These are phyloP conservation scores for Germaria angustata DNA, from an alignment of 2,888 invertebrate genomes.

Conservation along the genomic window DNA sequence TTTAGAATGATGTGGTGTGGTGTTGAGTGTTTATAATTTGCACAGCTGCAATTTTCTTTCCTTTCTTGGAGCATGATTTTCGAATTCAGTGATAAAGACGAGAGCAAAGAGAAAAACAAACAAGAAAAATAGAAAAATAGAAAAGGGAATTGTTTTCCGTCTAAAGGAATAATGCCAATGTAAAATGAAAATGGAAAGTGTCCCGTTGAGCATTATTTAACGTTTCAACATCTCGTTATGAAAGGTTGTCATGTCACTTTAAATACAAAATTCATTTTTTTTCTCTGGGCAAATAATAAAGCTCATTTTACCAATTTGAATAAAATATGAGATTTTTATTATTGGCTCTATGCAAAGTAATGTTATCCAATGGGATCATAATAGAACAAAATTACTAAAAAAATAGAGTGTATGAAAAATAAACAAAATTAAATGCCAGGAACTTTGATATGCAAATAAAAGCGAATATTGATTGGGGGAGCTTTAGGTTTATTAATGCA, in stretches of 20 bases:
- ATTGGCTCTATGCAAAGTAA: conserved; percentile 68
- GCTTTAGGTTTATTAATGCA: not conserved
- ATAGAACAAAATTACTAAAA: conserved; percentile 21
- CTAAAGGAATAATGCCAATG: conserved; percentile 57
- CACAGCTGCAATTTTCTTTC: conserved; percentile 50
- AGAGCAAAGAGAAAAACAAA: not conserved
- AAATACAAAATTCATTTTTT: conserved; percentile 22
- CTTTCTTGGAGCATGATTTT: conserved; percentile 2
- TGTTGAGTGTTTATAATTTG: conserved; percentile 28
- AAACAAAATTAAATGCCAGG: not conserved
- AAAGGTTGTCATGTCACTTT: conserved; percentile 62
- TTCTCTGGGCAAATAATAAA: conserved; percentile 52
- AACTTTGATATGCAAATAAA: conserved; percentile 3
- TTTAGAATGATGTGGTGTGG: not conserved
- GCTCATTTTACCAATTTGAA: conserved; percentile 78
- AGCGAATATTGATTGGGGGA: too few species aligned
- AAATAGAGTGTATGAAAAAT: not conserved
- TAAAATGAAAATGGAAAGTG: conserved; percentile 66
- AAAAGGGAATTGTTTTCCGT: conserved; percentile 20
- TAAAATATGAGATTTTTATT: conserved; percentile 78
- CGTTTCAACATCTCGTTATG: conserved; percentile 52
- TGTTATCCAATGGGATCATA: conserved; percentile 62
- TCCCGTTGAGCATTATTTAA: conserved; percentile 69
- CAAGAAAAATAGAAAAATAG: conserved; percentile 14
- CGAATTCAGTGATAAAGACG: not conserved